These are phyloP conservation scores for Catagonus wagneri DNA, from an alignment of 2,113 vertebrate species.

Conservation along the genomic window DNA sequence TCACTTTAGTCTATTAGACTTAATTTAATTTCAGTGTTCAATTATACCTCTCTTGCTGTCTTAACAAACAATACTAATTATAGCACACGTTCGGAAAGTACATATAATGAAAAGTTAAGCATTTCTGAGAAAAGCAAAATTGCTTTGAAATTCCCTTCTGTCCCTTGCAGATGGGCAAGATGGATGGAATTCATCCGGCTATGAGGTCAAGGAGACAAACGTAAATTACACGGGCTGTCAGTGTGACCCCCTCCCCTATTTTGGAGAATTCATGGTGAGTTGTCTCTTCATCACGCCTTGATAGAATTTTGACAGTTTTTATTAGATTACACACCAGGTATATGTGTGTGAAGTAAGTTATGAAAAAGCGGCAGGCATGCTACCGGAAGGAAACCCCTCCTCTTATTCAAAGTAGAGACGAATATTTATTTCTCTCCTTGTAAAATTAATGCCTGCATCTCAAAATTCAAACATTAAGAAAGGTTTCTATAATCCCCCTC, in stretches of 20 bases:
- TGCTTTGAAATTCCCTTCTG: constrained; percentile 84
- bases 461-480: constrained; percentile 28
- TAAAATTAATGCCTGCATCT: constrained; percentile 15
- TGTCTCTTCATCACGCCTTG: constrained; percentile 74
- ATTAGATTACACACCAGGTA: background rate
- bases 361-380: background rate
- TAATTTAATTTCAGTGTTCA: constrained; percentile 70
- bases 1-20: constrained; percentile 54
- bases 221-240: constrained; percentile 91
- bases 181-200: constrained; percentile 92
- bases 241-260: constrained; percentile 96
- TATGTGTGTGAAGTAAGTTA: constrained; percentile 47
- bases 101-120: constrained; percentile 80
- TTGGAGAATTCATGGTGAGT: constrained; percentile 95
- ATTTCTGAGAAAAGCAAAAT: constrained; percentile 83
- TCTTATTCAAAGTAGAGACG: background rate
- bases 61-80: constrained; percentile 82
- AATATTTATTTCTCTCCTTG: constrained; percentile 41
- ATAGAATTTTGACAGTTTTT: constrained; percentile 63
- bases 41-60: constrained; percentile 59
- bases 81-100: constrained; percentile 75
- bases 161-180: constrained; percentile 90
- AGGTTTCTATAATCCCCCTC: background rate
- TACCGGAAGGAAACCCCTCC: background rate
- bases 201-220: constrained; percentile 86